These are phyloP conservation scores for Tetragnatha versicolor DNA, from an alignment of 1,140 invertebrate genomes.

Conservation along the genomic window DNA sequence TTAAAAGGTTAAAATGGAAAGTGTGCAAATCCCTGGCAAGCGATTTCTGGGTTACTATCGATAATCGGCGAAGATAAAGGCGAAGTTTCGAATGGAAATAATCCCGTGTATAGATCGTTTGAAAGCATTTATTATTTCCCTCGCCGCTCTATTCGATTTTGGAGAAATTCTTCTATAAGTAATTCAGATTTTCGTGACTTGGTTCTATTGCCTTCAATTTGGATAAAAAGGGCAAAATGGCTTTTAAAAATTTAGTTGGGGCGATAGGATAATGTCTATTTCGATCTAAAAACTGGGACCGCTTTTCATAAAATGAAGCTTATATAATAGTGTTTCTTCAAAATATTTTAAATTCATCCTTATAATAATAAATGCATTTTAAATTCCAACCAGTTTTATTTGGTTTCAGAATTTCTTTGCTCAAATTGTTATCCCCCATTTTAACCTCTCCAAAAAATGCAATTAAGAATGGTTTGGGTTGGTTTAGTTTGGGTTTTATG, in stretches of 20 bases:
- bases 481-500: too few species aligned
- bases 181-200: constrained; percentile 1
- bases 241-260: too few species aligned
- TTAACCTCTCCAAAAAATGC: too few species aligned
- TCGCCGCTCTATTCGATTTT: neutral
- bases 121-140: neutral
- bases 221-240: too few species aligned
- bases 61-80: constrained; percentile 12
- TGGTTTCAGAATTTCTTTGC: too few species aligned
- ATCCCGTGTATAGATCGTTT: too few species aligned
- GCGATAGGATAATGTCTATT: neutral
- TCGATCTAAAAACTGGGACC: neutral
- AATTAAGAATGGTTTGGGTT: too few species aligned
- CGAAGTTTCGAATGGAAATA: constrained; percentile 9
- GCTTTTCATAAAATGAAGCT: neutral
- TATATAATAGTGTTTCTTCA: neutral
- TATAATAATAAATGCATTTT: neutral
- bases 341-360: neutral
- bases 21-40: constrained; percentile 7
- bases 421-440: too few species aligned
- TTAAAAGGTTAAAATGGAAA: constrained; percentile 26
- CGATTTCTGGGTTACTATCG: constrained; percentile 12
- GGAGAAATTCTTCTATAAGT: neutral
- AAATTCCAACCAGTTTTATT: neutral
- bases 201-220: neutral